phyloP scores from a whole-genome alignment of 2,113 vertebrate species.

The Siphamia tubifer region DNA sequence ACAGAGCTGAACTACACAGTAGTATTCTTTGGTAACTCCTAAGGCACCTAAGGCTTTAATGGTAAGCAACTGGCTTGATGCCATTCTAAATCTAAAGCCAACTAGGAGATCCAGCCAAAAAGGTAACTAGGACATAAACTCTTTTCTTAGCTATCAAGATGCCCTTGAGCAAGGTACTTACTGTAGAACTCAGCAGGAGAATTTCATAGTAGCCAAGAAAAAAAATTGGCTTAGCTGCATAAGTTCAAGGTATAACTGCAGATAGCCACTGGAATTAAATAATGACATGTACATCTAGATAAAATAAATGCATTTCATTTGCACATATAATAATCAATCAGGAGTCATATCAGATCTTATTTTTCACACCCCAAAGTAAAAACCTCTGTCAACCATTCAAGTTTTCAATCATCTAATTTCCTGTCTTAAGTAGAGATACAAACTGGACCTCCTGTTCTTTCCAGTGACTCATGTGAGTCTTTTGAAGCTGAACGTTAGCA shows the following conservation, averaged over 20 bases:
- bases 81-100: conserved; percentile 14
- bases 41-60: neutral
- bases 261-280: neutral
- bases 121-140: conserved; percentile 6
- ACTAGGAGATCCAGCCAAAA: neutral
- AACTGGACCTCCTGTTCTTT: conserved; percentile 14
- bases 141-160: neutral
- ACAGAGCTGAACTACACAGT: neutral
- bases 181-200: neutral
- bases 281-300: neutral
- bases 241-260: neutral
- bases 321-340: neutral
- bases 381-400: conserved; percentile 11
- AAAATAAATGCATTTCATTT: neutral
- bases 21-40: conserved; percentile 10
- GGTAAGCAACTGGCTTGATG: neutral
- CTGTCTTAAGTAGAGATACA: conserved; percentile 10
- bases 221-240: neutral
- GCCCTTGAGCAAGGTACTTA: conserved; percentile 2
- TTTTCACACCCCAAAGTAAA: conserved; percentile 10
- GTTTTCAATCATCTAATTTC: conserved; percentile 32
- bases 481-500: conserved; percentile 22
- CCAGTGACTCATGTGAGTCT: conserved; percentile 14
- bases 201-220: neutral
- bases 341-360: neutral